A percentile compares a stretch with the other conserved stretches of the same genome.
Conservation (phyloP, 2,113 vertebrate species). For the Coryphaenoides rupestris region DNA sequence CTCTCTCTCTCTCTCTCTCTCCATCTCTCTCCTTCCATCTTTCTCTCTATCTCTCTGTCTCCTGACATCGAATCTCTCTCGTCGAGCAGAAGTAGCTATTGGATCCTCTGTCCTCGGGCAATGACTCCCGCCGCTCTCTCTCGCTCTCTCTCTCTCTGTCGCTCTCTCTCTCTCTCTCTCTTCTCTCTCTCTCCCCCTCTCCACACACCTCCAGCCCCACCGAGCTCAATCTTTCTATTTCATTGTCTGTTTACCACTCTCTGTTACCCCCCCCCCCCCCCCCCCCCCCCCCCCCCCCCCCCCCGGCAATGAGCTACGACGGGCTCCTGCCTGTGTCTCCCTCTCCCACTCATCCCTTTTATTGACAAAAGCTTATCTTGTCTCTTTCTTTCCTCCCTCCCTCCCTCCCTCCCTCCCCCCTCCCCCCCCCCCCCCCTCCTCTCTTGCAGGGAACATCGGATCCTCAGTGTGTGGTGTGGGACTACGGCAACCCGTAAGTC, state of each 20-base stretch:
- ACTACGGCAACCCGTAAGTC: conserved; percentile 92
- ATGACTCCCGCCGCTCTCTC: conserved; percentile 35
- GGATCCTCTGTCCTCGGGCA: conserved; percentile 36
- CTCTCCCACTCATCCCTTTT: conserved; percentile 43
- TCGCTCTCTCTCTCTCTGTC: conserved; percentile 8
- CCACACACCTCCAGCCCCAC: background rate
- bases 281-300: conserved; percentile 49
- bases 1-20: conserved; percentile 22
- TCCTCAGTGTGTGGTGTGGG: conserved; percentile 93
- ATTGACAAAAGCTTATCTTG: conserved; percentile 50
- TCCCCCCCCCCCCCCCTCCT: conserved; percentile 15
- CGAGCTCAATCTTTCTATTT: conserved; percentile 58
- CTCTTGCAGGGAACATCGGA: conserved; percentile 87
- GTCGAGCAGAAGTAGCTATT: conserved; percentile 41
- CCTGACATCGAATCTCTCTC: conserved; percentile 42
- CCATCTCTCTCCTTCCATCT: conserved; percentile 17
- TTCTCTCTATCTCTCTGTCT: conserved; percentile 26
- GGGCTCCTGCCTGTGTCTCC: conserved; percentile 22
- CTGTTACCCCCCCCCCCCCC: conserved; percentile 46
- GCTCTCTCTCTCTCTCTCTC: conserved; percentile 16
- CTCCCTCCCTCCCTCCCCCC: background rate
- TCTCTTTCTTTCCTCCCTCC: conserved; percentile 2
- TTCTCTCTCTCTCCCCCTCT: background rate
- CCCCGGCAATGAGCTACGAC: conserved; percentile 44
- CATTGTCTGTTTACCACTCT: conserved; percentile 63